Evolutionary conservation across 1,140 invertebrate genomes (phyloP), one percentile per base, ranked within the genome.

Genomic region (Ladona fulva): DNA sequence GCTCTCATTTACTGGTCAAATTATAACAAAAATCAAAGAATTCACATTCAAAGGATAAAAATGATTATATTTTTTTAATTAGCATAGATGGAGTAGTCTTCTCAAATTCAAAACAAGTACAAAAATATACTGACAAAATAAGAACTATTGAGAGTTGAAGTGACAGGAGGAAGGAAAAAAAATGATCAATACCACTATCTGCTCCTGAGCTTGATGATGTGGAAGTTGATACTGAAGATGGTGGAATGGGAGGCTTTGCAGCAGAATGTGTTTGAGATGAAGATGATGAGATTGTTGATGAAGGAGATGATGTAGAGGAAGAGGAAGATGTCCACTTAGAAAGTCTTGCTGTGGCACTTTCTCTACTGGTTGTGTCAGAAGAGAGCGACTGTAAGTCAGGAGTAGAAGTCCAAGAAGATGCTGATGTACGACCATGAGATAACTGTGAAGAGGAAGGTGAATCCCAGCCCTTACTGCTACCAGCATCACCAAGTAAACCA

Each of bases 331-430:
- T 42, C 29, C 22, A 12, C 14, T n/a, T 14, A 1, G 25, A 6
- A 25, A 37, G 25, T 19, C 25, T 76, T 19, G 29, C 24, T 29
- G 25, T 76, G n/a, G 75, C 25, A 7, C 22, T 37, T 12, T 42
- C n/a, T 78, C 29, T 59, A 25, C 16, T 14, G 42, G 84, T 84
- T 79, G 85, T 83, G 76, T 89, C 87, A 79, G 87, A 85, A 79
- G 88, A 85, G 79, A 87, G 82, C 78, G 86, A 84, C 66, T 89
- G 89, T 81, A 92, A 86, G 84, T 92, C 91, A 80, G 91, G 91
- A 80, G 91, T 92, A 78, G 91, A 92, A 79, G 90, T 91, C 91
- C 91, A 92, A 78, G 91, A 90, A 78, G 89, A 84, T 85, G 83
- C 84, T 52, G 44, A 10, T n/a, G 75, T 76, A 42, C 22, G 52